Evolutionary conservation across 2,888 invertebrate species (phyloP).

Genomic region (Chaitophorus viminalis): DNA sequence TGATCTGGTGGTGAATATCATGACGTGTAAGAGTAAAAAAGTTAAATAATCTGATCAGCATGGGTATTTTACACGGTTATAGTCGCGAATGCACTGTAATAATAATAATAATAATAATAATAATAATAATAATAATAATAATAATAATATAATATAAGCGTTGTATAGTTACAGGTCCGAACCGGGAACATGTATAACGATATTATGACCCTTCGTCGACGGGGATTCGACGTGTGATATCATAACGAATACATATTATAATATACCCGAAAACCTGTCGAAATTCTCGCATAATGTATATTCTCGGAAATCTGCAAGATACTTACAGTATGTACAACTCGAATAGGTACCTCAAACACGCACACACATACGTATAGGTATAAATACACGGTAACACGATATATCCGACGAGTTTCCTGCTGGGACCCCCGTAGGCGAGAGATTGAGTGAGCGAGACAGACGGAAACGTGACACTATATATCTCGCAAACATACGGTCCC

Average conservation of each 20-base stretch:
- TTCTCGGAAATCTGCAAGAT: constrained; percentile 29
- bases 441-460: background rate
- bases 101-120: too few relatives aligned
- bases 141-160: too few relatives aligned
- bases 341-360: background rate
- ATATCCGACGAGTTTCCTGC: constrained; percentile 49
- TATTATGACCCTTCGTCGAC: too few relatives aligned
- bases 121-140: too few relatives aligned
- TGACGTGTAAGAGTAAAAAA: background rate
- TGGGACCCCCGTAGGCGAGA: constrained; percentile 27
- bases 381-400: constrained; percentile 5
- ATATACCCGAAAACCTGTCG: constrained; percentile 22
- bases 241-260: background rate
- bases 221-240: background rate
- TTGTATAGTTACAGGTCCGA: too few relatives aligned
- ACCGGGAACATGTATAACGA: too few relatives aligned
- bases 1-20: background rate
- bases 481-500: constrained; percentile 21
- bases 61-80: background rate
- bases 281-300: constrained; percentile 28
- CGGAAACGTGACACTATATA: constrained; percentile 42
- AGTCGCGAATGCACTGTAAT: background rate
- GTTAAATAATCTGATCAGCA: background rate
- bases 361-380: background rate
- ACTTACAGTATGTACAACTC: background rate